Conservation (phyloP, 2,797 vertebrate genomes). For the Parauchenoglanis punctatus region DNA sequence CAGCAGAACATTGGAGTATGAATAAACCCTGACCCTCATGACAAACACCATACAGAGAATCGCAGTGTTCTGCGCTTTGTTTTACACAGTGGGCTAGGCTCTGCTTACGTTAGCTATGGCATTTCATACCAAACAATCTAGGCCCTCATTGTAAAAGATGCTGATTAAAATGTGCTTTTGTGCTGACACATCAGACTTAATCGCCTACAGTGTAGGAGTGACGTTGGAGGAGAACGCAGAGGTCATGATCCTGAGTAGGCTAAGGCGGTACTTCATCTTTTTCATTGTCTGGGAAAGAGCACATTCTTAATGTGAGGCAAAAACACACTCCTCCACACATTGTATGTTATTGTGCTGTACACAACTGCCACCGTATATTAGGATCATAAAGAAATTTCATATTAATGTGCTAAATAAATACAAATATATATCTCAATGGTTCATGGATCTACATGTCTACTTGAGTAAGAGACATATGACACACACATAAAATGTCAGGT, state of each 20-base stretch:
- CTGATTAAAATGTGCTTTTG: constrained; percentile 44
- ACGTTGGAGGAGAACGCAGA: constrained; percentile 48
- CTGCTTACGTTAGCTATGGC: constrained; percentile 56
- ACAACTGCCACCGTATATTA: not conserved
- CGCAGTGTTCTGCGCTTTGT: constrained; percentile 21
- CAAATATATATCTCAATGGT: not conserved
- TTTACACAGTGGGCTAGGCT: constrained; percentile 26
- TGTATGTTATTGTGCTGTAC: not conserved
- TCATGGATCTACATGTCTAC: not conserved
- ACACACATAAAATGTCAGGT: not conserved
- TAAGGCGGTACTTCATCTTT: constrained; percentile 34
- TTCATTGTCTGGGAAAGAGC: constrained; percentile 32
- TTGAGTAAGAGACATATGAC: not conserved
- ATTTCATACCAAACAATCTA: constrained; percentile 51
- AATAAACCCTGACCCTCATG: constrained; percentile 51
- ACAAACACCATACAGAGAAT: constrained; percentile 43
- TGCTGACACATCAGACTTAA: constrained; percentile 46
- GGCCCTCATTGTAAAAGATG: constrained; percentile 48
- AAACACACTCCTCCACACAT: constrained; percentile 13
- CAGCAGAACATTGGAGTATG: constrained; percentile 37
- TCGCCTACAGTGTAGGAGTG: constrained; percentile 39
- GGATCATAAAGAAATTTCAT: not conserved
- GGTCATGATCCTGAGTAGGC: constrained; percentile 54
- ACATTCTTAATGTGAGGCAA: constrained; percentile 22
- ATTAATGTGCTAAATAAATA: not conserved